Base-by-base conservation (phyloP, 2,113 vertebrate genomes). In the Eira barbara region DNA sequence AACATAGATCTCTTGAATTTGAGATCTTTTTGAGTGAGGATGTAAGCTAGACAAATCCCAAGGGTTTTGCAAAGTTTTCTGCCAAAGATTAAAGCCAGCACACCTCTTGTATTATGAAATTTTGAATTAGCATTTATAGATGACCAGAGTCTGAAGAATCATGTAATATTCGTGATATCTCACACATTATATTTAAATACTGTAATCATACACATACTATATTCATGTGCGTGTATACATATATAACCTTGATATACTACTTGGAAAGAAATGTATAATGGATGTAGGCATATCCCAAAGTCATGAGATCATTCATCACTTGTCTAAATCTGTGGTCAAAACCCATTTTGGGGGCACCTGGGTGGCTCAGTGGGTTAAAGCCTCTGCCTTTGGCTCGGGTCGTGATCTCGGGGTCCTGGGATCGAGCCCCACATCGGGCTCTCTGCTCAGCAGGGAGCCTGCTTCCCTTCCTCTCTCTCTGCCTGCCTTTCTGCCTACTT, bases 181-280 rank as follows among this genome's bases (percentile, higher is more conserved):
- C 91, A 97, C 13, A 42, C 65, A 96, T 63, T 95, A 91, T 63
- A 96, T 88, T 95, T 94, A 92, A 97, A 88, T 89, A 91, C 94
- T 88, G 94, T 90, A 92, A 92, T 57, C 71, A 92, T 63, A 80
- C 57, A 78, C 39, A 89, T 4, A 67, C 47, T 65, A 78, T 83
- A 74, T n/a, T 78, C 34, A 93, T 87, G 71, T 25, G n/a, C 25
- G 11, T 42, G 21, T 12, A 95, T 91, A 79, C 45, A 67, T 73
- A 97, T 18, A 89, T 67, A 87, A 95, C 76, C 34, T 93, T 96
- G 61, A 95, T 88, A 31, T 49, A 73, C 39, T 47, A 95, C 31
- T 95, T 86, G 74, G 47, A 95, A 97, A 96, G 67, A 97, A 95
- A 89, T 36, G 4, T 49, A 87, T 79, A 92, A 78, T 81, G 18